A percentile compares a stretch with the other conserved stretches of the same genome.
Evolutionary conservation across 2,888 invertebrate genomes (phyloP).

Genomic region (Drosophila mimetica): DNA sequence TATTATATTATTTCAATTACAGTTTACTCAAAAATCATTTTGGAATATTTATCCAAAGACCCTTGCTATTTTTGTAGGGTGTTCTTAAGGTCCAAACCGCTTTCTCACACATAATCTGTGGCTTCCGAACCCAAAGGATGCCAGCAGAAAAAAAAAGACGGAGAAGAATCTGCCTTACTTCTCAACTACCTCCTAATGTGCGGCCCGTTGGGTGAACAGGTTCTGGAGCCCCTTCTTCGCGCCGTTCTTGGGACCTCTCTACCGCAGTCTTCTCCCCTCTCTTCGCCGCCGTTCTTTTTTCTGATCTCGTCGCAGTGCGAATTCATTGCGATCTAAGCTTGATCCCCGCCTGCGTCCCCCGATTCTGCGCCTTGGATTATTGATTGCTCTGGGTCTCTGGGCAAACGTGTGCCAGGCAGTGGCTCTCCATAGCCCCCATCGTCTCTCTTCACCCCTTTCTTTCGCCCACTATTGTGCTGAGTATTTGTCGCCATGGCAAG

Average conservation of each 20-base stretch:
- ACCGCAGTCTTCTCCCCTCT: not conserved
- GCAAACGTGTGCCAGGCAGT: constrained; percentile 54
- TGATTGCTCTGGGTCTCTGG: constrained; percentile 79
- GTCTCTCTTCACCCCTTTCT: not conserved
- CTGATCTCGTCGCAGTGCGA: constrained; percentile 18
- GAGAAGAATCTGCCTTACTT: constrained; percentile 41
- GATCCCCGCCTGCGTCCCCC: constrained; percentile 10
- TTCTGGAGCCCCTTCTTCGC: constrained; percentile 12
- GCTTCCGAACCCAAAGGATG: constrained; percentile 43
- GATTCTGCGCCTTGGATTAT: constrained; percentile 51
- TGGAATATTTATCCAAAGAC: not conserved
- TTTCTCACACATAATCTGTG: not conserved
- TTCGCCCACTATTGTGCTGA: constrained; percentile 11
- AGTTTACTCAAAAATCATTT: too few relatives aligned
- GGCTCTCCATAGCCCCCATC: not conserved
- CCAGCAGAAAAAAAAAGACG: constrained; percentile 20
- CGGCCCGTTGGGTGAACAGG: constrained; percentile 68
- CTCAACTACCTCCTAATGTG: constrained; percentile 60
- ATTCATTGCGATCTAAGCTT: constrained; percentile 39
- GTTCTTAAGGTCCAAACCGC: not conserved
- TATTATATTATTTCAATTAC: not conserved
- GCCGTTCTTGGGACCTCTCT: constrained; percentile 1
- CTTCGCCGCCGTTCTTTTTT: not conserved
- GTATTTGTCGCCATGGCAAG: constrained; percentile 70
- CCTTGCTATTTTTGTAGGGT: constrained; percentile 13